Conservation (phyloP, 2,888 invertebrate species). For the Drosophila leonis region DNA sequence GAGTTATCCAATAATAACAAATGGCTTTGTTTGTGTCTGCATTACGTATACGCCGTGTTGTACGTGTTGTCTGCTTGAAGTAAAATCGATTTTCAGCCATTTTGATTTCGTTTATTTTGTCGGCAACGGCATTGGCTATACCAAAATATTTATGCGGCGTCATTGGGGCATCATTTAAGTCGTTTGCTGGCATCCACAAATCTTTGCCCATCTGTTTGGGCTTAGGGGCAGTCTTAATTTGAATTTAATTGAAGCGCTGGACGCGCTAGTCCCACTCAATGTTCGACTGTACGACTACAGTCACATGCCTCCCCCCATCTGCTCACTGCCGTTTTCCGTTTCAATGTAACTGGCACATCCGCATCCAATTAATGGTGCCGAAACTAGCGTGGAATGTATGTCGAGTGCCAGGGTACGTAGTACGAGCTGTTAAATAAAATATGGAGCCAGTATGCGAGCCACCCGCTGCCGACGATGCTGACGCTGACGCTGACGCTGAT, state of each 20-base stretch:
- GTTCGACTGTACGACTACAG: not conserved
- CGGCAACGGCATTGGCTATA: constrained; percentile 51
- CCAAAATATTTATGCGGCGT: constrained; percentile 76
- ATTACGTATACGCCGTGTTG: constrained; percentile 72
- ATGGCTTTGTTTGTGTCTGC: constrained; percentile 60
- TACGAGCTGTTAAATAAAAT: constrained; percentile 74
- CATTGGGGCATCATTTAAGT: constrained; percentile 77
- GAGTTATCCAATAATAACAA: constrained; percentile 54
- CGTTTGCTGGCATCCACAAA: constrained; percentile 53
- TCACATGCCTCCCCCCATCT: not conserved
- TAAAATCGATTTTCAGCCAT: constrained; percentile 70
- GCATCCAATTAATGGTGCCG: constrained; percentile 77
- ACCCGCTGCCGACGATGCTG: constrained; percentile 10
- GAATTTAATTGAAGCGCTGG: constrained; percentile 76
- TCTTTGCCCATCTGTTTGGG: constrained; percentile 69
- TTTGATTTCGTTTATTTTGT: constrained; percentile 44
- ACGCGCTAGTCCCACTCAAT: constrained; percentile 22
- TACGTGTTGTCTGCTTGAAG: constrained; percentile 35
- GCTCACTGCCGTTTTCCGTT: constrained; percentile 6
- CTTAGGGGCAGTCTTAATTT: constrained; percentile 73
- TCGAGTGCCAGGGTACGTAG: constrained; percentile 66
- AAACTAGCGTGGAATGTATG: constrained; percentile 76
- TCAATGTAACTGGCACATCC: constrained; percentile 77
- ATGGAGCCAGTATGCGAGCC: constrained; percentile 53
- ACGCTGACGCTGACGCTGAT: constrained; percentile 10